A percentile compares a stretch with the other conserved stretches of the same genome.
Evolutionary conservation across 2,113 vertebrate genomes (phyloP).

Genomic region (Galbula dea): DNA sequence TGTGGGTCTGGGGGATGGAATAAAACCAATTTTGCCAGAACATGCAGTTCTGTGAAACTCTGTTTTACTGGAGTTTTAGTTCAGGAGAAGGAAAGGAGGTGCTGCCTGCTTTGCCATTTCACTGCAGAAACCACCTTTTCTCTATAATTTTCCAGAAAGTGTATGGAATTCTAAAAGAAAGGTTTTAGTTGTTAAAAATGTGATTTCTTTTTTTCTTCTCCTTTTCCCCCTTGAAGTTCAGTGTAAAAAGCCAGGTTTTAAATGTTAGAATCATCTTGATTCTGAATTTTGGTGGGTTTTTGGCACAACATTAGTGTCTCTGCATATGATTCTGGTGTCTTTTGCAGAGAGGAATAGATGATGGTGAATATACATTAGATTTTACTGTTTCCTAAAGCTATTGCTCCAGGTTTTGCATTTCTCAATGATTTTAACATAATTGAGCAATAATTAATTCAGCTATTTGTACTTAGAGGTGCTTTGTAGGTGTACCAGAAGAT

Average conservation of each 20-base stretch:
- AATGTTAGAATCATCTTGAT: fast-evolving
- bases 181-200: not conserved
- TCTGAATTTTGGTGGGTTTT: not conserved
- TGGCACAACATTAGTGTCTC: not conserved
- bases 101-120: not conserved
- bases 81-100: fast-evolving
- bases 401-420: not conserved
- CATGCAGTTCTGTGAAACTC: not conserved
- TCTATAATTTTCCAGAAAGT: not conserved
- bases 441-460: not conserved
- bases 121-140: not conserved
- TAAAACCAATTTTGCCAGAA: not conserved
- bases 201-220: fast-evolving
- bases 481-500: not conserved
- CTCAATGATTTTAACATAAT: not conserved
- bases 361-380: not conserved
- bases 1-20: not conserved
- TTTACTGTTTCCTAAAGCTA: not conserved
- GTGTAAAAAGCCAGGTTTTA: not conserved
- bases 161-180: not conserved
- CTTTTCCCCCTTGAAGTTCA: fast-evolving
- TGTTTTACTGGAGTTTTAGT: not conserved
- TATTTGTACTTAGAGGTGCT: not conserved
- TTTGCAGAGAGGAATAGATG: not conserved
- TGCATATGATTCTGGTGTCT: not conserved